Evolutionary conservation across 2,797 vertebrate species (phyloP), one percentile per base, ranked within the genome.

Genomic region (Eleutherodactylus coqui): DNA sequence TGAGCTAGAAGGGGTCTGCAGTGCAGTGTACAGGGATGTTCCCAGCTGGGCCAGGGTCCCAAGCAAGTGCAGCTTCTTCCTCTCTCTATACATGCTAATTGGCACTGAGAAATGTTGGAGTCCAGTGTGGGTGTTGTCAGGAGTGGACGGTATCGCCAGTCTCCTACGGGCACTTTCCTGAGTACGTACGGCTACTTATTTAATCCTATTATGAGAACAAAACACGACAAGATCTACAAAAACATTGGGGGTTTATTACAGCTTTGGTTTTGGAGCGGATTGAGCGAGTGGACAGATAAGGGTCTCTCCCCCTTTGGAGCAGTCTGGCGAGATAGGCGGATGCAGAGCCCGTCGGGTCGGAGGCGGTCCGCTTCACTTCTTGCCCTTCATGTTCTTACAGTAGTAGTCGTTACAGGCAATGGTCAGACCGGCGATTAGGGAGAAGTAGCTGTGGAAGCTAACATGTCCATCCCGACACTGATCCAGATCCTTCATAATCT

Each of bases 401-500:
- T 96, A 96, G 89, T 91, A 94, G 19, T 96, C 94, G 3, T 96
- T 94, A 90, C 95, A 96, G 1, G 96, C 90, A 1, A 93, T 90
- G 90, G 94, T 94, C 73, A 96, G 90, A 72, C 92, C 92, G 0
- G 90, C 89, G 7, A 96, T 88, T 9, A 97, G 73, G 0, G 53
- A 93, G 41, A 94, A 91, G 88, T 91, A 97, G 89, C 96, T 95
- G 29, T 88, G 64, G 89, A 97, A 97, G 88, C 92, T 93, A 83
- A 97, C 94, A 3, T 36, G 90, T 75, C 95, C 93, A 0, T 96
- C 95, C 24, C 93, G 89, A 89, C 96, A 93, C 19, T 87, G 55
- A 77, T 97, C 96, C 90, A 96, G 87, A 14, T 93, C 93, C 0
- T 90, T 91, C 94, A 96, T 95, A 90, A 97, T 93, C 24, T 70